Conservation (phyloP, 2,113 vertebrate genomes). For the Chascanopsetta lugubris region DNA sequence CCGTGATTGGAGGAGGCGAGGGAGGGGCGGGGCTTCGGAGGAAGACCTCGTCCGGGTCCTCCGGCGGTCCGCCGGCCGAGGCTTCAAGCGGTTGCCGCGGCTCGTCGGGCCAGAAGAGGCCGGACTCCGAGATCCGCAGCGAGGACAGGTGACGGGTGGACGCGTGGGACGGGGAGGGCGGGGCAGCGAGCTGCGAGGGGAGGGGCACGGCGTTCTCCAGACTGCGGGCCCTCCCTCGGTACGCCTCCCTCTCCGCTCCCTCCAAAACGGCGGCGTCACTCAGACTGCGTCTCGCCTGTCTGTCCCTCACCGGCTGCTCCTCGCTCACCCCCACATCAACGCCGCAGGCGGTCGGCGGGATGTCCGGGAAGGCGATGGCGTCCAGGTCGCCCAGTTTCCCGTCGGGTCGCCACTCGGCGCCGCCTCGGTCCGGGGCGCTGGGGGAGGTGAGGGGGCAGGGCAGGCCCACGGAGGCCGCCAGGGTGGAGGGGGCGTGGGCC, state of each 20-base stretch:
- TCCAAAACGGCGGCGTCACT: slow-evolving; percentile 55
- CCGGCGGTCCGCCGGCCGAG: background rate
- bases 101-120: slow-evolving; percentile 43
- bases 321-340: background rate
- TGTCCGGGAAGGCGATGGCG: slow-evolving; percentile 66
- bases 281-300: slow-evolving; percentile 31
- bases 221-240: slow-evolving; percentile 50
- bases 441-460: slow-evolving; percentile 71
- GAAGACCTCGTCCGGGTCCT: slow-evolving; percentile 88
- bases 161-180: background rate
- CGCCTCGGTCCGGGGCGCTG: background rate
- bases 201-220: slow-evolving; percentile 34
- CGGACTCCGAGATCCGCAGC: slow-evolving; percentile 86
- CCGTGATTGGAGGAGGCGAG: slow-evolving; percentile 53
- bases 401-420: slow-evolving; percentile 48
- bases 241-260: slow-evolving; percentile 55
- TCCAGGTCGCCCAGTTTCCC: slow-evolving; percentile 64
- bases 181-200: slow-evolving; percentile 1
- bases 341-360: background rate
- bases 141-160: slow-evolving; percentile 64
- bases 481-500: slow-evolving; percentile 61
- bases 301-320: background rate
- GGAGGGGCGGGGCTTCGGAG: slow-evolving; percentile 63
- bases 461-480: slow-evolving; percentile 81
- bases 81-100: slow-evolving; percentile 55